Percentiles rank a stretch among this genome's conserved stretches.
These are phyloP conservation scores for Tetraodon nigroviridis DNA, from an alignment of 2,113 vertebrate genomes.

Conservation along the genomic window DNA sequence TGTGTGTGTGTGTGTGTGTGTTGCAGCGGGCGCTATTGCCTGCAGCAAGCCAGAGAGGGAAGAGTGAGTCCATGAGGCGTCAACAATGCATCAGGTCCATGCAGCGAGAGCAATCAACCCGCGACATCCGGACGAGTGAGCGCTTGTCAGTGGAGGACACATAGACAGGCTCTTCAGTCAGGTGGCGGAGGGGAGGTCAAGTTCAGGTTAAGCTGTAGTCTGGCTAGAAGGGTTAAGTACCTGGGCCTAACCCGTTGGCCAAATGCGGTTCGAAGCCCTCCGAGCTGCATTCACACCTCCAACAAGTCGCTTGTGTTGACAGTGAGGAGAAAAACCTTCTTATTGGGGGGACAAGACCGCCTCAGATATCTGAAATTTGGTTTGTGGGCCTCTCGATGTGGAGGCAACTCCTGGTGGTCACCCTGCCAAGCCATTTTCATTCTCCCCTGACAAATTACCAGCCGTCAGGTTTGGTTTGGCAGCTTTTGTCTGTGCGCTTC, in stretches of 20 bases:
- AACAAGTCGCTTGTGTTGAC: background rate
- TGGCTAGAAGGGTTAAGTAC: constrained; percentile 29
- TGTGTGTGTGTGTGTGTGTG: constrained; percentile 43
- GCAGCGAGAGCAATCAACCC: constrained; percentile 51
- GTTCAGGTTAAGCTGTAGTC: constrained; percentile 48
- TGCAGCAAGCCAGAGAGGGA: no score
- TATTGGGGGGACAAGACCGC: no score
- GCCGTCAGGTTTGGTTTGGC: constrained; percentile 12
- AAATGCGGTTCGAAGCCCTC: constrained; percentile 11
- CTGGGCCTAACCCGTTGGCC: constrained; percentile 23
- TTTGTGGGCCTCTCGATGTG: no score
- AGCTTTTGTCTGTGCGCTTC: constrained; percentile 49
- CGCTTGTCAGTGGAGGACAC: constrained; percentile 43
- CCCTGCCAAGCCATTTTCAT: background rate
- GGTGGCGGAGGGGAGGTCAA: constrained; percentile 53
- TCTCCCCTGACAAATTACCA: constrained; percentile 21
- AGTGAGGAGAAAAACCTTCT: background rate
- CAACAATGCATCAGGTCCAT: constrained; percentile 63
- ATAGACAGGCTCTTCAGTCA: constrained; percentile 12
- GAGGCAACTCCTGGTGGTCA: no score
- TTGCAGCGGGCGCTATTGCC: background rate
- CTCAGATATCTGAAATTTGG: no score
- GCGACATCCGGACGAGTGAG: constrained; percentile 55
- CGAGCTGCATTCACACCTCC: background rate
- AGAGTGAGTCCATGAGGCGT: constrained; percentile 19